These are phyloP conservation scores for Scaptomyza graminum DNA, from an alignment of 1,140 invertebrate species.

Conservation along the genomic window DNA sequence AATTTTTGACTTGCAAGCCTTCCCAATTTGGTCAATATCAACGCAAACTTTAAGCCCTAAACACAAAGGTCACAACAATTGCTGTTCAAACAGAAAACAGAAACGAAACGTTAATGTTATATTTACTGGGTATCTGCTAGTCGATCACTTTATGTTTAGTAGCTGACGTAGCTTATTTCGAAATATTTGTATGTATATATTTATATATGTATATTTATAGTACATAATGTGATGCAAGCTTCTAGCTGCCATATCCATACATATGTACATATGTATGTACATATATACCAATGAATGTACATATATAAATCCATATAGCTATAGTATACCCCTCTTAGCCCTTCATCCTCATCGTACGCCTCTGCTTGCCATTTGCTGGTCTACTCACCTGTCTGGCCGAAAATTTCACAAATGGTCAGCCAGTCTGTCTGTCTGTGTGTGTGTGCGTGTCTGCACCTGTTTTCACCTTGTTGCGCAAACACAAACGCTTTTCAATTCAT, in stretches of 20 bases:
- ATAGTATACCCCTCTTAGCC: not conserved
- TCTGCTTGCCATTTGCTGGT: not conserved
- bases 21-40: too few species aligned
- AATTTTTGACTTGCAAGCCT: too few species aligned
- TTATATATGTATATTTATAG: not conserved
- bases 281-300: not conserved
- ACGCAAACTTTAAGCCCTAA: too few species aligned
- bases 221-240: constrained; percentile 41
- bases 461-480: constrained; percentile 49
- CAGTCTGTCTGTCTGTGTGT: constrained; percentile 1
- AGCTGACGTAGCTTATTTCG: not conserved
- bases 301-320: not conserved
- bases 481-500: constrained; percentile 49
- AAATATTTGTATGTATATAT: not conserved
- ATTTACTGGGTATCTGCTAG: constrained; percentile 9
- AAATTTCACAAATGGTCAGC: constrained; percentile 14
- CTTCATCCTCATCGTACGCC: too few species aligned
- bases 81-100: too few species aligned
- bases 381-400: constrained; percentile 15
- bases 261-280: not conserved
- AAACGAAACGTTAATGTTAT: too few species aligned
- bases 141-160: not conserved
- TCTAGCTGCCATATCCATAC: constrained; percentile 13
- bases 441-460: constrained; percentile 26
- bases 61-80: too few species aligned